A percentile compares a stretch with the other conserved stretches of the same genome.
Evolutionary conservation across 2,888 invertebrate genomes (phyloP).

Genomic region (Lasioglossum vierecki): DNA sequence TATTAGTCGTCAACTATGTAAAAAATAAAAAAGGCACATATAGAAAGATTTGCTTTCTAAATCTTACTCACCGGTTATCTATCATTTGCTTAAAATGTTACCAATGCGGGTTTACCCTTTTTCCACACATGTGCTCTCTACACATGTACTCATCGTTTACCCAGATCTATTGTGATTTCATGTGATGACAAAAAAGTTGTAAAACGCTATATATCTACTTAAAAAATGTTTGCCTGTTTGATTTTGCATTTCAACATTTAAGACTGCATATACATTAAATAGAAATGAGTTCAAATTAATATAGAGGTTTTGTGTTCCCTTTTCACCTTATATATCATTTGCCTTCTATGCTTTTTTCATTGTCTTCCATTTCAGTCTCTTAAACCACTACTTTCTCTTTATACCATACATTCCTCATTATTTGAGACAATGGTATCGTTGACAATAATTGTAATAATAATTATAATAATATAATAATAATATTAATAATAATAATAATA

Average conservation of each 20-base stretch:
- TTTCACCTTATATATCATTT: conserved; percentile 63
- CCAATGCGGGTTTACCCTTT: conserved; percentile 61
- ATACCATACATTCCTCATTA: conserved; percentile 57
- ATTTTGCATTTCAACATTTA: conserved; percentile 67
- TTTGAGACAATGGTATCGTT: conserved; percentile 59
- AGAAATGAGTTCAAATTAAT: conserved; percentile 65
- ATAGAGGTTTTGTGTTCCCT: conserved; percentile 57
- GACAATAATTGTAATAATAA: conserved; percentile 61
- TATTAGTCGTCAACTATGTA: conserved; percentile 53
- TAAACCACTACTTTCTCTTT: conserved; percentile 68
- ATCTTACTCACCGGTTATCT: conserved; percentile 52
- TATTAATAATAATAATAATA: conserved; percentile 68
- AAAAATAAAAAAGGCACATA: conserved; percentile 62
- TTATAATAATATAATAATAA: conserved; percentile 57
- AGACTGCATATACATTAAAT: conserved; percentile 69
- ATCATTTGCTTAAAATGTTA: conserved; percentile 47
- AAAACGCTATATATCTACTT: conserved; percentile 69
- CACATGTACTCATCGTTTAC: conserved; percentile 69
- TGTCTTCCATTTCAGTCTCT: conserved; percentile 71
- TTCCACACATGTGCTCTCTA: conserved; percentile 68
- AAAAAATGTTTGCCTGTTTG: conserved; percentile 67
- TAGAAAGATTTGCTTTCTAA: conserved; percentile 59
- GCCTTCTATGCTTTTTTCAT: conserved; percentile 57
- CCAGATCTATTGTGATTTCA: conserved; percentile 70
- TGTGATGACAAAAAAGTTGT: conserved; percentile 72